Percentiles rank a stretch among this genome's conserved stretches.
These are phyloP conservation scores for Ceraclea dissimilis DNA, from an alignment of 2,888 invertebrate species.

Conservation along the genomic window DNA sequence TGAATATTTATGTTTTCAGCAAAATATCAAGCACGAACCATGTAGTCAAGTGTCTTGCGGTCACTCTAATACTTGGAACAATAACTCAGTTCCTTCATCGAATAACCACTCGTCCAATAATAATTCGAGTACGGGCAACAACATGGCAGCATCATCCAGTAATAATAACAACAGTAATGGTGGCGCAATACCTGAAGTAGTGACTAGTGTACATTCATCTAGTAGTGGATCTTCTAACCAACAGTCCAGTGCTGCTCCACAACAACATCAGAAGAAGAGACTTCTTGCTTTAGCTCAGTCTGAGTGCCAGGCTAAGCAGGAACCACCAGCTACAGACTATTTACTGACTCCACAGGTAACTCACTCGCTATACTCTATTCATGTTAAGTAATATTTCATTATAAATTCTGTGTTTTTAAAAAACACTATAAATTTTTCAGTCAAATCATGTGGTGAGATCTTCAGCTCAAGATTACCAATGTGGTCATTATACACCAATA, in stretches of 20 bases:
- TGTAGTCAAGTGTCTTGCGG: conserved; percentile 22
- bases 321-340: conserved; percentile 46
- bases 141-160: not conserved
- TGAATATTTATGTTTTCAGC: conserved; percentile 2
- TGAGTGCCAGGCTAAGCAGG: conserved; percentile 46
- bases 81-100: not conserved
- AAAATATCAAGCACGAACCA: conserved; percentile 27
- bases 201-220: conserved; percentile 14
- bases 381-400: not conserved
- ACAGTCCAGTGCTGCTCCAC: conserved; percentile 16
- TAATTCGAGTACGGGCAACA: conserved; percentile 5
- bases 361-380: too few species aligned
- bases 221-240: not conserved
- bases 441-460: conserved; percentile 18
- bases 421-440: conserved; percentile 5
- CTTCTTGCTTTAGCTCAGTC: conserved; percentile 71
- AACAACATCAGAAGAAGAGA: conserved; percentile 81
- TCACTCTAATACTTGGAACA: conserved; percentile 12
- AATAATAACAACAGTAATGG: conserved; percentile 16
- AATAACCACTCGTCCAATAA: conserved; percentile 5
- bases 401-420: not conserved
- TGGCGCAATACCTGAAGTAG: not conserved
- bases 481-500: conserved; percentile 42
- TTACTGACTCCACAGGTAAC: conserved; percentile 20
- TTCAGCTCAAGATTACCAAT: conserved; percentile 40